Base-by-base conservation (phyloP, 2,113 vertebrate species). In the Strigops habroptila region DNA sequence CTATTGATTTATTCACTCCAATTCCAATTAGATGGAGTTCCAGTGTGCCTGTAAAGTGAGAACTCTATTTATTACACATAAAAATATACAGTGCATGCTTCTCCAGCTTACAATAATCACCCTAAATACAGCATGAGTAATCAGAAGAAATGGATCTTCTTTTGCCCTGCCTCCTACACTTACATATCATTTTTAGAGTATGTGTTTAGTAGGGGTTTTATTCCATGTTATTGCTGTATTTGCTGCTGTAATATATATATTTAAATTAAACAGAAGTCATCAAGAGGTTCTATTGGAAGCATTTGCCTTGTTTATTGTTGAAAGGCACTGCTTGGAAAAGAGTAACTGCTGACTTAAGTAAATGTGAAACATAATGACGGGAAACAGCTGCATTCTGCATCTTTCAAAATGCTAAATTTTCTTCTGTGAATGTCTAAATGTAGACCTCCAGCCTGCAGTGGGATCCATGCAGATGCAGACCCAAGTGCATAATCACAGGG, bases 301-400 rank as follows among this genome's bases (percentile, higher is more conserved):
- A 94, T 90, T 94, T 91, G 87, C 94, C 88, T 95, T 90, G 92
- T 94, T 96, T 90, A 94, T 92, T 91, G 86, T 82, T 88, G 93
- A 94, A 91, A 97, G 62, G 73, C 71, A 1, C 88, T 92, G 91
- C 88, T 93, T 93, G 69, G 55, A 93, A 93, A 97, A 96, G 93
- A 95, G 51, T 91, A 94, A 95, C 91, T 96, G 96, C 96, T 97
- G 96, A 96, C 96, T 97, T 91, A 87, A 93, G 92, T 93, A 94
- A 95, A 97, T 92, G 90, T 68, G 88, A 93, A 93, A 74, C 82
- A 94, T 96, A 93, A 96, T 80, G 95, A 97, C 7, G 0, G 96
- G 95, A 94, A 97, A 95, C 96, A 97, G 94, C 94, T 97, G 95
- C 96, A 94, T 97, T 95, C 86, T 82, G 52, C 85, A 68, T 96